Evolutionary conservation across 2,113 vertebrate genomes (phyloP).

Genomic region (Trochalopteron elliotii): DNA sequence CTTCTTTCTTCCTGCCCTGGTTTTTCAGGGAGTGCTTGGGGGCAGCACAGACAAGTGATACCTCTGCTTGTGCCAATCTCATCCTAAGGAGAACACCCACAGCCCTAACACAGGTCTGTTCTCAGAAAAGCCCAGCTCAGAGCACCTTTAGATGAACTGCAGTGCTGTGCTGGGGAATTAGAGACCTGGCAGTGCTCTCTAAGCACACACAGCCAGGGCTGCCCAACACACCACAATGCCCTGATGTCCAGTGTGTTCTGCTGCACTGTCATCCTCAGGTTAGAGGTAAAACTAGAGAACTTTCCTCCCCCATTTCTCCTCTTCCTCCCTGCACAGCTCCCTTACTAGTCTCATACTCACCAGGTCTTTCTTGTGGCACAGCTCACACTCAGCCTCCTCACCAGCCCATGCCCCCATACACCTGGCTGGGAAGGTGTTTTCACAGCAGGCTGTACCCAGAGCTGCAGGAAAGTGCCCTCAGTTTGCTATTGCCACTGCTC

Average conservation of each 20-base stretch:
- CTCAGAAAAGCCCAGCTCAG: not conserved
- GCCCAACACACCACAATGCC: accelerated
- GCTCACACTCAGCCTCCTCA: not conserved
- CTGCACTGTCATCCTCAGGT: not conserved
- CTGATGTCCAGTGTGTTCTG: not conserved
- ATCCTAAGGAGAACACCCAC: not conserved
- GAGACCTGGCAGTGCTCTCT: not conserved
- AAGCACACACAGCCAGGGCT: not conserved
- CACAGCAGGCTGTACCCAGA: not conserved
- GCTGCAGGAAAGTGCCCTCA: not conserved
- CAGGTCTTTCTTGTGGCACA: not conserved
- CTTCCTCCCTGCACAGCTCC: not conserved
- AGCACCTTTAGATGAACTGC: not conserved
- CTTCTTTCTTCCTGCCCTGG: not conserved
- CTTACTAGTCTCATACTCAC: not conserved
- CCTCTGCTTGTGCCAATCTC: not conserved
- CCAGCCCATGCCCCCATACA: not conserved
- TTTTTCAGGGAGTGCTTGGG: not conserved
- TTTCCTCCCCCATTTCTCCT: not conserved
- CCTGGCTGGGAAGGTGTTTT: not conserved
- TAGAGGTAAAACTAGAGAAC: not conserved
- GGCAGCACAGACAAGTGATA: not conserved
- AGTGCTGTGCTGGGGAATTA: not conserved
- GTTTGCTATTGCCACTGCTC: not conserved
- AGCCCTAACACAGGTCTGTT: not conserved